These are phyloP conservation scores for Notarius lentiginosus DNA, from an alignment of 2,113 vertebrate genomes.

Conservation along the genomic window DNA sequence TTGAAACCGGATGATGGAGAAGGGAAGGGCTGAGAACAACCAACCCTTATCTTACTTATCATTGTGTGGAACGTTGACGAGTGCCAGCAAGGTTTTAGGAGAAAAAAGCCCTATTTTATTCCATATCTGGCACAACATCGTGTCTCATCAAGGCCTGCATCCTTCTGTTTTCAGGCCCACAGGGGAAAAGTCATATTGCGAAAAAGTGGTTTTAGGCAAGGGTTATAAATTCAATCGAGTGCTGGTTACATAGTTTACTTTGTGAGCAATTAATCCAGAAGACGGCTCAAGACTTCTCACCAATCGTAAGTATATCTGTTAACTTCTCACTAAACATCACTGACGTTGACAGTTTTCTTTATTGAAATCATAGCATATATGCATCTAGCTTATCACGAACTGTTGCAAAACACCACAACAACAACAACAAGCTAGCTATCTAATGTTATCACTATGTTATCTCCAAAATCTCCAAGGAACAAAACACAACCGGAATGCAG, in stretches of 20 bases:
- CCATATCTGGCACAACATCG: conserved; percentile 54
- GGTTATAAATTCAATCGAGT: conserved; percentile 67
- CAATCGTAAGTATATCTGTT: conserved; percentile 60
- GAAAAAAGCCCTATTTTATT: conserved; percentile 53
- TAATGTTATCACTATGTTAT: background rate
- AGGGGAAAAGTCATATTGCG: conserved; percentile 48
- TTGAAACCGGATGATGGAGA: conserved; percentile 23
- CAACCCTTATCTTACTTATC: conserved; percentile 45
- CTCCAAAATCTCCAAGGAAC: background rate
- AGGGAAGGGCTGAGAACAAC: background rate
- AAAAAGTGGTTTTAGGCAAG: conserved; percentile 52
- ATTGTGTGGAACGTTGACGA: conserved; percentile 46
- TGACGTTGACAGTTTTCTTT: background rate
- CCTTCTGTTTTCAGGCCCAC: conserved; percentile 56
- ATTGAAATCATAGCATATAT: background rate
- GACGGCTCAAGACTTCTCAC: conserved; percentile 40
- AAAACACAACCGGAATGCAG: background rate
- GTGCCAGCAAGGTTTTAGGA: conserved; percentile 58
- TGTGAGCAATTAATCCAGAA: conserved; percentile 32
- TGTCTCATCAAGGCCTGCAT: conserved; percentile 33
- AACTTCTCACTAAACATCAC: background rate
- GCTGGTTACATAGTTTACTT: conserved; percentile 44
- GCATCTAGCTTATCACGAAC: background rate
- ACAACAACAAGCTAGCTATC: background rate
- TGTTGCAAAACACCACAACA: background rate